Evolutionary conservation across 2,888 invertebrate genomes (phyloP).

Genomic region (Watsonalla binaria): DNA sequence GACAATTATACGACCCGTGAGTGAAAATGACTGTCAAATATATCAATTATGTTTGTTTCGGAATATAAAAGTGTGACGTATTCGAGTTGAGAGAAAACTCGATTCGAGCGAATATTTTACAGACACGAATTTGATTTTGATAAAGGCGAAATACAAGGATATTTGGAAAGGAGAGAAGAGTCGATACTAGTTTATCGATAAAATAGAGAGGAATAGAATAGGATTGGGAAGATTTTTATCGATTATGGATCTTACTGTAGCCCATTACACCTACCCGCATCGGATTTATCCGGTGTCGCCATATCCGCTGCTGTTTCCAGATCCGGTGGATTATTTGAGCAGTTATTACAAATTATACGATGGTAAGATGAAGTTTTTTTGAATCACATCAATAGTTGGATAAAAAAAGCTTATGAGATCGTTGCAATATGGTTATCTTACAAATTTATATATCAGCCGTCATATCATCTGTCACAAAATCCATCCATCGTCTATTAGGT

Average conservation of each 20-base stretch:
- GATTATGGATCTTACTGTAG: conserved; percentile 56
- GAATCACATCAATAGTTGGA: too few relatives aligned
- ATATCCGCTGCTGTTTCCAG: conserved; percentile 51
- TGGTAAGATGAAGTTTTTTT: conserved; percentile 44
- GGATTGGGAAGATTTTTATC: conserved; percentile 36
- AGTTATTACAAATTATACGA: conserved; percentile 60
- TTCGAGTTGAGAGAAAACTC: background rate
- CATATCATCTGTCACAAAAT: too few relatives aligned
- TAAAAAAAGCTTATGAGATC: too few relatives aligned
- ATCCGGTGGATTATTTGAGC: conserved; percentile 48
- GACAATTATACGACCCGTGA: conserved; percentile 46
- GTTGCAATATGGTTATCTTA: too few relatives aligned
- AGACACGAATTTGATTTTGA: background rate
- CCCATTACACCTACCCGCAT: conserved; percentile 38
- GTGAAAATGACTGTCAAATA: conserved; percentile 14
- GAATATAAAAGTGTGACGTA: background rate
- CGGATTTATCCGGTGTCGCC: conserved; percentile 49
- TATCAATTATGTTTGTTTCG: conserved; percentile 14
- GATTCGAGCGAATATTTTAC: background rate
- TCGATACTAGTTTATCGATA: conserved; percentile 1
- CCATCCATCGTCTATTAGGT: too few relatives aligned
- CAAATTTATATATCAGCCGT: too few relatives aligned
- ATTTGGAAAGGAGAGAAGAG: background rate
- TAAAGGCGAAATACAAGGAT: background rate
- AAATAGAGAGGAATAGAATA: conserved; percentile 1